A percentile compares a stretch with the other conserved stretches of the same genome.
Evolutionary conservation across 2,888 invertebrate genomes (phyloP).

Genomic region (Platypus cylindrus): DNA sequence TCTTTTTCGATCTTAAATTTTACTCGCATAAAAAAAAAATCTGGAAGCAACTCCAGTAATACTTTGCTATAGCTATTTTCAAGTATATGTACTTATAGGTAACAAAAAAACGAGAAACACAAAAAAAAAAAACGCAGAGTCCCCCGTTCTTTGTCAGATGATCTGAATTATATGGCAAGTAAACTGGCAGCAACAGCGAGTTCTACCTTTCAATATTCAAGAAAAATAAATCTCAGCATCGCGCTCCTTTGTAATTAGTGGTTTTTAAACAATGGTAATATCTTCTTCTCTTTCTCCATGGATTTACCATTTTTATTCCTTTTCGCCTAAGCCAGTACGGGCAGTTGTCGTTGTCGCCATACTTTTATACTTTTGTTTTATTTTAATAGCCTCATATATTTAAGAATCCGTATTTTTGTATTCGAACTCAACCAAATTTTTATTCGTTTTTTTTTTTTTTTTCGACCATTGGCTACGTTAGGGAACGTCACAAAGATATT

Average conservation of each 20-base stretch:
- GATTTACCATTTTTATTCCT: slow-evolving; percentile 14
- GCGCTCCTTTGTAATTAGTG: slow-evolving; percentile 36
- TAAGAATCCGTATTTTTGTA: slow-evolving; percentile 14
- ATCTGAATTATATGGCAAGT: slow-evolving; percentile 36
- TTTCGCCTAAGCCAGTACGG: slow-evolving; percentile 20
- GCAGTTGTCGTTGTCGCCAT: slow-evolving; percentile 21
- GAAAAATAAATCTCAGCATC: slow-evolving; percentile 36
- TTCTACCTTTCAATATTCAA: slow-evolving; percentile 35
- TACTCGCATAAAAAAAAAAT: too few relatives aligned
- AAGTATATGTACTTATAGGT: too few relatives aligned
- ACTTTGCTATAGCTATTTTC: too few relatives aligned
- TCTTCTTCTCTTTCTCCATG: slow-evolving; percentile 22
- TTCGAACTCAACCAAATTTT: slow-evolving; percentile 9
- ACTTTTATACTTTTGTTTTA: slow-evolving; percentile 24
- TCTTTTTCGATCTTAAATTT: too few relatives aligned
- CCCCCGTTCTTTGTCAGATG: slow-evolving; percentile 28
- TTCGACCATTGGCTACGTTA: too few relatives aligned
- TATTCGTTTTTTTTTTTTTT: slow-evolving; percentile 8
- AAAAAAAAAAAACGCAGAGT: slow-evolving; percentile 14
- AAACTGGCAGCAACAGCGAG: slow-evolving; percentile 30
- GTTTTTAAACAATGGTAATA: slow-evolving; percentile 36
- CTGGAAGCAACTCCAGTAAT: too few relatives aligned
- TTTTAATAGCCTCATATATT: slow-evolving; percentile 28
- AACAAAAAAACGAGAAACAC: not conserved
- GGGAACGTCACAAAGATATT: too few relatives aligned